A percentile compares a stretch with the other conserved stretches of the same genome.
Conservation (phyloP, 2,113 vertebrate species). For the Polypterus bichir region DNA sequence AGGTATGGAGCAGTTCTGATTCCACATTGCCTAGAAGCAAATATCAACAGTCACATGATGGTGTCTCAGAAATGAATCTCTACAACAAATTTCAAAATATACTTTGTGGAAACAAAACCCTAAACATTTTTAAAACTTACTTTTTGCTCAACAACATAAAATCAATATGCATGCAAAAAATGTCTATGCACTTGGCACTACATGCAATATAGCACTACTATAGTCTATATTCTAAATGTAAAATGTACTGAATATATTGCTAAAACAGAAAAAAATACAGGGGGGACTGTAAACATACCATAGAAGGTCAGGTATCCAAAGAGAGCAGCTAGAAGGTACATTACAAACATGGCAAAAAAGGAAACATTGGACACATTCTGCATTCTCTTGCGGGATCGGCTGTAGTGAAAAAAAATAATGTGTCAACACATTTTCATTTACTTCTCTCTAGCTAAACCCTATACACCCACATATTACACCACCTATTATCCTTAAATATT, state of each 20-base stretch:
- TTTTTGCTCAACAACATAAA: no score
- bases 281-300: constrained; percentile 46
- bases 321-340: constrained; percentile 90
- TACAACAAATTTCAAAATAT: no score
- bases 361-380: constrained; percentile 91
- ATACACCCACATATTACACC: not conserved
- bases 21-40: constrained; percentile 58
- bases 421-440: not conserved
- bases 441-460: not conserved
- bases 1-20: constrained; percentile 85
- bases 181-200: no score
- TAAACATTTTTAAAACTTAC: no score
- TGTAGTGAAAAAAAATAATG: constrained; percentile 31
- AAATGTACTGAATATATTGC: not conserved
- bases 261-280: not conserved
- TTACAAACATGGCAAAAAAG: constrained; percentile 90
- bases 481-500: no score
- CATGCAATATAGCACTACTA: no score
- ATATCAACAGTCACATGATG: no score
- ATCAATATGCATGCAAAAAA: no score
- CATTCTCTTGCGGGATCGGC: constrained; percentile 84
- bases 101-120: no score
- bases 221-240: not conserved
- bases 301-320: constrained; percentile 96
- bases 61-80: no score